Evolutionary conservation across 2,113 vertebrate species (phyloP), one percentile per base, ranked within the genome.

Genomic region (Poeciliopsis prolifica): DNA sequence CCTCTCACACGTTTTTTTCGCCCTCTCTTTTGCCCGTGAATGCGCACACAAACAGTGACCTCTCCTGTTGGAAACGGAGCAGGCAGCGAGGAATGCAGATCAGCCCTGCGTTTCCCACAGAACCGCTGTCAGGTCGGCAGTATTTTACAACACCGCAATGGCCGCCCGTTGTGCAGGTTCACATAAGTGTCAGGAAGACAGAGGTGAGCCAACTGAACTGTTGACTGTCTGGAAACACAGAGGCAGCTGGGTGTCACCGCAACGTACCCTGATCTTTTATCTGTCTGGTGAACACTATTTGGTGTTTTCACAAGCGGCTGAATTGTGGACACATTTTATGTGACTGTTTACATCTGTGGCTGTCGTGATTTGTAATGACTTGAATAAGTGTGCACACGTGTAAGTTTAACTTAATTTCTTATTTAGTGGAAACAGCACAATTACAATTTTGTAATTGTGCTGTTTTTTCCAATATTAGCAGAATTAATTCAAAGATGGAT

Each of bases 91-190:
- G 61, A 84, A 66, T 64, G 67, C 66, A 35, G 29, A 19, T 61
- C 62, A n/a, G 54, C 37, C 67, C 69, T 26, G 13, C 30, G 67
- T 69, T 74, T 72, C 37, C 15, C 61, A 67, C 79, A 62, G 73
- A 70, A 2, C 33, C 5, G 30, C 77, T 58, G 51, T 75, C 61
- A 62, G 68, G 65, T 70, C 28, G 62, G 9, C 48, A 30, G 68
- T 75, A 65, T 79, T 64, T 70, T 35, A 62, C 79, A 54, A 33
- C 75, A 67, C 29, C n/a, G 8, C 75, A 65, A 82, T 60, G 51
- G 37, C 61, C n/a, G 72, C 73, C 68, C 1, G n/a, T 37, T 61
- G 72, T 42, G 60, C 61, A 61, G 68, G 75, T 78, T 81, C 81
- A 81, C 29, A 29, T 30, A 51, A 68, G 58, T 69, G 76, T 77